phyloP scores from a whole-genome alignment of 2,888 invertebrate species.

The Apocheima hispidaria region DNA sequence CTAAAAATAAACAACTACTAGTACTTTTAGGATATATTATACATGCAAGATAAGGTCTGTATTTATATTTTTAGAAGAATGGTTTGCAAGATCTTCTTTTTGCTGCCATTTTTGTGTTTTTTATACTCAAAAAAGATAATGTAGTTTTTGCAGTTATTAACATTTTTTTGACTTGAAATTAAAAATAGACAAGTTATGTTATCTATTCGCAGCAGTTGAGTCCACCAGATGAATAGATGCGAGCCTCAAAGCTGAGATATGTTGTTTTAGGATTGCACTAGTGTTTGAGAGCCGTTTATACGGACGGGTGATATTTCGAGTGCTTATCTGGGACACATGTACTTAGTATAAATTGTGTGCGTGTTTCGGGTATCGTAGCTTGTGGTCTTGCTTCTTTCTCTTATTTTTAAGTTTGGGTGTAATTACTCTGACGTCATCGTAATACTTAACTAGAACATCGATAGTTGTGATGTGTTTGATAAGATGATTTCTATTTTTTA shows the following conservation, averaged over 20 bases:
- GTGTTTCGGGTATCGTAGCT: not conserved
- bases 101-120: too few species aligned
- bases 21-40: too few species aligned
- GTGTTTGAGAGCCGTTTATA: constrained; percentile 32
- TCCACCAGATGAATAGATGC: constrained; percentile 28
- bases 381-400: not conserved
- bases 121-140: too few species aligned
- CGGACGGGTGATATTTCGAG: constrained; percentile 25
- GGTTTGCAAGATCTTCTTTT: too few species aligned
- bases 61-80: too few species aligned
- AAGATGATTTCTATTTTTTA: too few species aligned
- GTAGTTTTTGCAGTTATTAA: too few species aligned
- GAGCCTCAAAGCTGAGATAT: constrained; percentile 38
- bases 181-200: not conserved
- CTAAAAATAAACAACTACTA: too few species aligned
- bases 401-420: constrained; percentile 2
- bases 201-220: not conserved
- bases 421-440: not conserved
- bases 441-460: too few species aligned
- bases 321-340: constrained; percentile 22
- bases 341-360: constrained; percentile 11
- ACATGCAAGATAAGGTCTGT: too few species aligned
- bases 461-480: too few species aligned
- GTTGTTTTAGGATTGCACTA: constrained; percentile 39
- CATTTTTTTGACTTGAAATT: not conserved